A percentile compares a stretch with the other conserved stretches of the same genome.
These are phyloP conservation scores for Acleris cristana DNA, from an alignment of 2,888 invertebrate genomes.

Conservation along the genomic window DNA sequence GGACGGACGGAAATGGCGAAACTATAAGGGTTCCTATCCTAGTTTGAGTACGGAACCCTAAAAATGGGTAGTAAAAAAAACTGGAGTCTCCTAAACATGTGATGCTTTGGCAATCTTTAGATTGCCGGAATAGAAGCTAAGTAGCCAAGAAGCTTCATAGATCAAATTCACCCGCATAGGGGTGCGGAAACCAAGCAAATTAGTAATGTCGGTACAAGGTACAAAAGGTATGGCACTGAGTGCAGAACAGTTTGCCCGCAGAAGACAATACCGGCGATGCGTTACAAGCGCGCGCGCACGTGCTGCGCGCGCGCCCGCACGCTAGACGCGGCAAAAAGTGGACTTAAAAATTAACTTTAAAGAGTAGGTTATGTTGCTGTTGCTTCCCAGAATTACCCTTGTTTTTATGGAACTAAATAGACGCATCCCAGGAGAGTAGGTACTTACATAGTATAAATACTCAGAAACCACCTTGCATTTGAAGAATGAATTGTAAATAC, in stretches of 20 bases:
- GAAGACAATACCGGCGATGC: conserved; percentile 7
- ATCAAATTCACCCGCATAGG: conserved; percentile 24
- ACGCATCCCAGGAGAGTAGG: conserved; percentile 10
- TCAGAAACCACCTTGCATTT: too few species aligned
- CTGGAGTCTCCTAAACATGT: too few species aligned
- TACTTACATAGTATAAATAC: too few species aligned
- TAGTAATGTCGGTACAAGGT: conserved; percentile 10
- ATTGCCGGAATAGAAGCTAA: neutral
- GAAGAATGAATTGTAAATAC: too few species aligned
- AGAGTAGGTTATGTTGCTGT: neutral
- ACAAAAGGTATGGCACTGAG: conserved; percentile 13
- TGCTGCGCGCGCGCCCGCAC: neutral
- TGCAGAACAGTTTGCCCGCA: conserved; percentile 28
- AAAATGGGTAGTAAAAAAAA: too few species aligned
- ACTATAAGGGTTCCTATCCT: too few species aligned
- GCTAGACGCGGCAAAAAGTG: conserved; percentile 4
- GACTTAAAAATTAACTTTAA: neutral
- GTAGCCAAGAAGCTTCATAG: neutral
- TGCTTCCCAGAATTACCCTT: conserved; percentile 1
- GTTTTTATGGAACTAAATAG: neutral
- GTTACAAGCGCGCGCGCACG: conserved; percentile 5
- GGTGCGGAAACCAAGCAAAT: conserved; percentile 16
- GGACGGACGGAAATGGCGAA: too few species aligned
- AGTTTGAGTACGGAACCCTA: too few species aligned
- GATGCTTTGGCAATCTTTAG: too few species aligned